A percentile compares a stretch with the other conserved stretches of the same genome.
Conservation (phyloP, 2,888 invertebrate species). For the Bhutanitis thaidina region DNA sequence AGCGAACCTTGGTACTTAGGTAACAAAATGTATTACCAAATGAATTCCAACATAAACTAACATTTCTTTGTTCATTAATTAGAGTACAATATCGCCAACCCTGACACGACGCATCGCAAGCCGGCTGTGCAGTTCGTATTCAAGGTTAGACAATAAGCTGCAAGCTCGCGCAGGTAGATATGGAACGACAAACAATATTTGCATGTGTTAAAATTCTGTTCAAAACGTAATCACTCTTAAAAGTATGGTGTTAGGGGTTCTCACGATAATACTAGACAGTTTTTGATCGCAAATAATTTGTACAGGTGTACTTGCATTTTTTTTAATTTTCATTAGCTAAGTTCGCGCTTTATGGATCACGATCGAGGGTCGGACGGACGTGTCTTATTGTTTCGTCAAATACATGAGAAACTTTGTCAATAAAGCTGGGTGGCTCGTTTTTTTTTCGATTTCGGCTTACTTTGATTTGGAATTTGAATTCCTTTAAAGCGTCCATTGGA, state of each 20-base stretch:
- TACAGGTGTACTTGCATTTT: conserved; percentile 64
- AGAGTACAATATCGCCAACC: conserved; percentile 46
- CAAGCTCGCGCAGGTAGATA: conserved; percentile 71
- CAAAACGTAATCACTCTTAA: conserved; percentile 29
- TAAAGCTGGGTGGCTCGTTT: conserved; percentile 61
- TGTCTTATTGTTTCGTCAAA: conserved; percentile 74
- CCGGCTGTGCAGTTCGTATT: conserved; percentile 72
- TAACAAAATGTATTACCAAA: too few relatives aligned
- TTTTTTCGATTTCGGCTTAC: conserved; percentile 29
- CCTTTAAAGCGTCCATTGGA: conserved; percentile 27
- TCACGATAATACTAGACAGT: conserved; percentile 6
- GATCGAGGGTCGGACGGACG: conserved; percentile 68
- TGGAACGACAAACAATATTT: conserved; percentile 37
- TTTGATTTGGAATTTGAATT: conserved; percentile 30
- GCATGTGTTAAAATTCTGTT: conserved; percentile 14
- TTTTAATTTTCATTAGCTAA: conserved; percentile 74
- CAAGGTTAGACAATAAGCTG: conserved; percentile 70
- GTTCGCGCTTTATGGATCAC: conserved; percentile 77
- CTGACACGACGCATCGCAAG: conserved; percentile 47
- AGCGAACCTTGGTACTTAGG: too few relatives aligned
- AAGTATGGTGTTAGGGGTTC: conserved; percentile 24
- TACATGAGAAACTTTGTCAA: conserved; percentile 72
- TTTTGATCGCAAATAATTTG: conserved; percentile 30
- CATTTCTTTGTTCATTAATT: conserved; percentile 6
- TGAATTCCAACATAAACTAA: background rate